Percentiles rank a stretch among this genome's conserved stretches.
Evolutionary conservation across 1,140 invertebrate genomes (phyloP).

Genomic region (Diprion similis): DNA sequence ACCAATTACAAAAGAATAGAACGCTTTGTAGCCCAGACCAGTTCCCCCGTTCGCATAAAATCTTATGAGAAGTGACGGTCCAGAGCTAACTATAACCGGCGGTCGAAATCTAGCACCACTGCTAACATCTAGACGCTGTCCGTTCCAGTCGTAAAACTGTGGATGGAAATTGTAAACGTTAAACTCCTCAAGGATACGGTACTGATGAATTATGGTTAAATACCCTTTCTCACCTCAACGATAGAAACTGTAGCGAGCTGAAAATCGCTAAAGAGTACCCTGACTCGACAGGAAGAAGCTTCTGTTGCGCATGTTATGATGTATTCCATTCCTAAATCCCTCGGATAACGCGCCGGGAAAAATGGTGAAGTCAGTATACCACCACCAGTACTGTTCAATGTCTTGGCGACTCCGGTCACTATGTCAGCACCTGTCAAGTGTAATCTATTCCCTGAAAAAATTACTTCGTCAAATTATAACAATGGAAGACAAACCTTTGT

Average conservation of each 20-base stretch:
- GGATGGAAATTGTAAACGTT: slow-evolving; percentile 22
- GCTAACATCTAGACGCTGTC: slow-evolving; percentile 70
- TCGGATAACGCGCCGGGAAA: slow-evolving; percentile 73
- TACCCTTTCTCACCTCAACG: slow-evolving; percentile 65
- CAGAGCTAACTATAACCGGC: slow-evolving; percentile 70
- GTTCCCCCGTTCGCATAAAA: slow-evolving; percentile 78
- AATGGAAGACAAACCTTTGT: slow-evolving; percentile 17
- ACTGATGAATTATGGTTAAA: slow-evolving; percentile 2
- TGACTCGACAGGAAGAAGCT: slow-evolving; percentile 64
- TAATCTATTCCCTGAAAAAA: slow-evolving; percentile 67
- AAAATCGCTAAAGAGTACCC: slow-evolving; percentile 75
- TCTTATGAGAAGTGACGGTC: slow-evolving; percentile 69
- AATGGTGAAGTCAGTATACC: slow-evolving; percentile 70
- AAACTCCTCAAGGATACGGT: neutral
- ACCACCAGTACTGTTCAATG: slow-evolving; percentile 49
- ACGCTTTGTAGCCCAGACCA: slow-evolving; percentile 72
- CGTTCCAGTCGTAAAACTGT: slow-evolving; percentile 76
- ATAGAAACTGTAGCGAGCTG: slow-evolving; percentile 72
- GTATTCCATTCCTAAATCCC: slow-evolving; percentile 73
- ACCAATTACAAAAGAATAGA: slow-evolving; percentile 69
- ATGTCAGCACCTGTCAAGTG: slow-evolving; percentile 63
- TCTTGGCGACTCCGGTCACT: slow-evolving; percentile 45
- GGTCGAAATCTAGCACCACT: slow-evolving; percentile 74
- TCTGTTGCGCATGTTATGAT: slow-evolving; percentile 66
- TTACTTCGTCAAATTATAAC: slow-evolving; percentile 10